Evolutionary conservation across 2,113 vertebrate species (phyloP).

Genomic region (Calyptommatus sinebrachiatus): DNA sequence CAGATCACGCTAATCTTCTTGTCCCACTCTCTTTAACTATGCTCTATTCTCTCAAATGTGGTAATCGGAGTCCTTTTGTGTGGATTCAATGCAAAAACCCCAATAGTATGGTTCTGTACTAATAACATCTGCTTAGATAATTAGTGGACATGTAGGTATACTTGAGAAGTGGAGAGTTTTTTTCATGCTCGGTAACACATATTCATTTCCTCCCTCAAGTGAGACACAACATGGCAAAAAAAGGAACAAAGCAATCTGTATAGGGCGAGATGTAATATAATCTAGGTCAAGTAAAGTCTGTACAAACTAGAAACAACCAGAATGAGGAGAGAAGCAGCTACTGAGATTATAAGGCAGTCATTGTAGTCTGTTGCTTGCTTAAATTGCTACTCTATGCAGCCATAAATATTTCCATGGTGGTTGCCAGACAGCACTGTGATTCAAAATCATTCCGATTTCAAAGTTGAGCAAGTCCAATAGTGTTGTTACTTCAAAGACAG

Average conservation of each 20-base stretch:
- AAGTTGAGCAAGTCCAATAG: neutral
- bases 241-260: neutral
- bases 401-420: neutral
- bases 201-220: neutral
- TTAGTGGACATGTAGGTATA: neutral
- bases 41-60: neutral
- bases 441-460: constrained; percentile 11
- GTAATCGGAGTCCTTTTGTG: neutral
- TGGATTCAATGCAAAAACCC: neutral
- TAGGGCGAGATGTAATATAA: neutral
- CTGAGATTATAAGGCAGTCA: neutral
- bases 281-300: neutral
- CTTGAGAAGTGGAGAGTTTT: neutral
- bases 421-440: neutral
- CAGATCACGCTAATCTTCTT: neutral
- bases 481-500: constrained; percentile 8
- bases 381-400: neutral
- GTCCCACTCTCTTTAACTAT: neutral
- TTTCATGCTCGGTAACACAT: neutral
- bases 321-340: neutral
- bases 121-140: too few relatives aligned
- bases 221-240: neutral
- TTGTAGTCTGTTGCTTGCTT: neutral
- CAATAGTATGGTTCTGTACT: neutral
- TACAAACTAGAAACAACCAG: neutral